A percentile compares a stretch with the other conserved stretches of the same genome.
Evolutionary conservation across 2,888 invertebrate species (phyloP).

Genomic region (Mantis religiosa): DNA sequence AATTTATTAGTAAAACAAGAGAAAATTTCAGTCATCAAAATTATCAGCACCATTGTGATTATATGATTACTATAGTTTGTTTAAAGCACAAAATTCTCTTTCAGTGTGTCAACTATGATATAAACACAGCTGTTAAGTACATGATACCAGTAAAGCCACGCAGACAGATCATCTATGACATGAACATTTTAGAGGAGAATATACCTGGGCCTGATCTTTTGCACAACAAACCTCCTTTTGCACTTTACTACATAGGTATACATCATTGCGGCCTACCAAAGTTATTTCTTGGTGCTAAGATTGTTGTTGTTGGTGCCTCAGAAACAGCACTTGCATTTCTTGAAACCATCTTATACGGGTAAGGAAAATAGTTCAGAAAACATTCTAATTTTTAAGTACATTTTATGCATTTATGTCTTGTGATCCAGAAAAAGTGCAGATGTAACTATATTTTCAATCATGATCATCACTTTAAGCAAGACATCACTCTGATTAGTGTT

Average conservation of each 20-base stretch:
- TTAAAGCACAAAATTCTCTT: not conserved
- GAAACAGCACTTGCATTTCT: conserved; percentile 59
- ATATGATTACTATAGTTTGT: conserved; percentile 32
- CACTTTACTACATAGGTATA: conserved; percentile 55
- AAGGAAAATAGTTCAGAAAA: conserved; percentile 23
- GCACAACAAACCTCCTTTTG: conserved; percentile 42
- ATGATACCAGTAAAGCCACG: conserved; percentile 42
- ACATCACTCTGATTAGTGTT: no score
- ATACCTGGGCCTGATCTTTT: not conserved
- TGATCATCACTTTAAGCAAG: no score
- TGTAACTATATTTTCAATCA: no score
- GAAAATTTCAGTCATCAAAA: no score
- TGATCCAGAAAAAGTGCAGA: no score
- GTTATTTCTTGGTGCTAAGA: conserved; percentile 53
- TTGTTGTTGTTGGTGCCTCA: conserved; percentile 64
- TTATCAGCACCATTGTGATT: no score
- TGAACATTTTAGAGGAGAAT: conserved; percentile 23
- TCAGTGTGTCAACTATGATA: not conserved
- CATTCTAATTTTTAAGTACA: no score
- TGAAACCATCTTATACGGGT: conserved; percentile 56
- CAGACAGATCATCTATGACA: conserved; percentile 28
- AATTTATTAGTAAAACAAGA: no score
- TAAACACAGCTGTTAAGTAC: conserved; percentile 41
- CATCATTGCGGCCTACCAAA: conserved; percentile 51
- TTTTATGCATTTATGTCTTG: no score